Evolutionary conservation across 2,888 invertebrate species (phyloP).

Genomic region (Megastigmus dorsalis): DNA sequence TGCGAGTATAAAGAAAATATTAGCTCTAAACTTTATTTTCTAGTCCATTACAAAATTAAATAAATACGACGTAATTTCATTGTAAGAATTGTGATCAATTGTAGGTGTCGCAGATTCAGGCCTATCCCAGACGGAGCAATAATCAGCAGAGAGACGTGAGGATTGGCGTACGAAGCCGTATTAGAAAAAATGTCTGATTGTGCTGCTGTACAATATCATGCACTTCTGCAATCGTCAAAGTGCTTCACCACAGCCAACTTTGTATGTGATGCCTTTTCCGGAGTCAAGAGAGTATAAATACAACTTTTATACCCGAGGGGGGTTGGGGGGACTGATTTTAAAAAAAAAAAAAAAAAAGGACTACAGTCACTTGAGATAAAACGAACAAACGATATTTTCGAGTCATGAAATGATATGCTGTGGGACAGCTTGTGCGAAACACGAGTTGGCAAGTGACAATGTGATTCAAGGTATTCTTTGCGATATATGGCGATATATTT

Average conservation of each 20-base stretch:
- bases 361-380: slow-evolving; percentile 24
- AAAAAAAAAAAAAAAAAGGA: neutral
- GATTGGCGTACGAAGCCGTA: slow-evolving; percentile 60
- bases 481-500: slow-evolving; percentile 35
- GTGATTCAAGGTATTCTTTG: slow-evolving; percentile 40
- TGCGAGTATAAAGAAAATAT: no score
- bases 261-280: slow-evolving; percentile 67
- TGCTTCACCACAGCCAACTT: slow-evolving; percentile 67
- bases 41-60: no score
- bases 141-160: slow-evolving; percentile 72
- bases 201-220: slow-evolving; percentile 52
- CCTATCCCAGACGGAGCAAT: slow-evolving; percentile 71
- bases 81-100: neutral
- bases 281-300: slow-evolving; percentile 61
- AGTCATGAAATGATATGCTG: neutral
- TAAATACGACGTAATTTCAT: no score
- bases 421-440: slow-evolving; percentile 2
- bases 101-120: slow-evolving; percentile 72
- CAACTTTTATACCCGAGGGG: slow-evolving; percentile 58
- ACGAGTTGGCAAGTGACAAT: slow-evolving; percentile 35
- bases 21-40: no score
- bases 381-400: slow-evolving; percentile 33
- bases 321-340: slow-evolving; percentile 24
- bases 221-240: slow-evolving; percentile 60
- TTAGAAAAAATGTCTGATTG: slow-evolving; percentile 63